Conservation (phyloP, 2,113 vertebrate species). For the Solea solea region DNA sequence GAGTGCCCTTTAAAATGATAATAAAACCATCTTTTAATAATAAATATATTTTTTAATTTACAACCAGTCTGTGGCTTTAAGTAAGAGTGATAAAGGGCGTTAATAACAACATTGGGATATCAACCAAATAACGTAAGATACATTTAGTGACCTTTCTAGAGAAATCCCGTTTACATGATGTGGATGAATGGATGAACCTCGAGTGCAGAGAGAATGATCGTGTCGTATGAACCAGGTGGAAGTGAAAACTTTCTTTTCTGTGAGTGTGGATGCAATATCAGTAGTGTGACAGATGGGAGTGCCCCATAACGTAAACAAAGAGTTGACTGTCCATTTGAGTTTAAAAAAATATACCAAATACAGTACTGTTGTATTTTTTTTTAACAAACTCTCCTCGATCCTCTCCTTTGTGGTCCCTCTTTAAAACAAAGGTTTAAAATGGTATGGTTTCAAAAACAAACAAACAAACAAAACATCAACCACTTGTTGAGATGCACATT, state of each 20-base stretch:
- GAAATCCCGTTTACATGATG: slow-evolving; percentile 14
- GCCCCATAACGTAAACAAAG: slow-evolving; percentile 56
- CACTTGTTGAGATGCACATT: slow-evolving; percentile 50
- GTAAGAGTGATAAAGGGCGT: slow-evolving; percentile 25
- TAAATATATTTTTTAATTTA: slow-evolving; percentile 78
- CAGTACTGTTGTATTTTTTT: slow-evolving; percentile 62
- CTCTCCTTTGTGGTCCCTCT: slow-evolving; percentile 66
- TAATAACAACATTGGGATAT: slow-evolving; percentile 9
- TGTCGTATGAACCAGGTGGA: slow-evolving; percentile 32
- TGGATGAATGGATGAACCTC: slow-evolving; percentile 22
- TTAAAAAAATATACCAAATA: slow-evolving; percentile 55
- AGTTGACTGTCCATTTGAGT: slow-evolving; percentile 17
- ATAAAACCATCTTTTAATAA: slow-evolving; percentile 68
- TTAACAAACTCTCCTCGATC: slow-evolving; percentile 30
- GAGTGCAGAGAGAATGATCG: slow-evolving; percentile 26
- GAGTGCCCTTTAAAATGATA: slow-evolving; percentile 34
- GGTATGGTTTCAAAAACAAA: slow-evolving; percentile 22
- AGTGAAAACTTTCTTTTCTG: slow-evolving; percentile 8
- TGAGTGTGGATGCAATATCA: slow-evolving; percentile 51
- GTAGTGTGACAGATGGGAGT: slow-evolving; percentile 65
- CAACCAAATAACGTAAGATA: slow-evolving; percentile 65
- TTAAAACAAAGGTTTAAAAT: slow-evolving; percentile 49
- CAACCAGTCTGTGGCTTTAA: slow-evolving; percentile 45
- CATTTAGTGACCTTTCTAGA: slow-evolving; percentile 18
- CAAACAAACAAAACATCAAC: slow-evolving; percentile 8